phyloP scores from a whole-genome alignment of 2,113 vertebrate genomes.

The Noctilio leporinus region DNA sequence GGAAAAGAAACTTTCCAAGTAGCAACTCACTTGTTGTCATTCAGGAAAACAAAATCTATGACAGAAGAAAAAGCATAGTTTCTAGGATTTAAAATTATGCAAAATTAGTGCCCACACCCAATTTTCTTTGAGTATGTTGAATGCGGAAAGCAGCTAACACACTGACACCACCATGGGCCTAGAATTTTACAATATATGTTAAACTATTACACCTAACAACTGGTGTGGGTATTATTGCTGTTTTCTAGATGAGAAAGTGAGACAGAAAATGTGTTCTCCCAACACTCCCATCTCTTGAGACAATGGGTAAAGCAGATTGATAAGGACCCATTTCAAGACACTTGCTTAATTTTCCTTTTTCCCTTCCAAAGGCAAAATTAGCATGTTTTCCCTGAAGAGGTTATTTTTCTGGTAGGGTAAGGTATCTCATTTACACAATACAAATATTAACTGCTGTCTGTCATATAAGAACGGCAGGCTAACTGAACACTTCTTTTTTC shows the following conservation, averaged over 20 bases:
- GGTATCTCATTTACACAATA: neutral
- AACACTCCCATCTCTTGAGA: neutral
- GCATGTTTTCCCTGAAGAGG: neutral
- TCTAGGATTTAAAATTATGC: neutral
- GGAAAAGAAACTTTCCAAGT: neutral
- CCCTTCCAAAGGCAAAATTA: neutral
- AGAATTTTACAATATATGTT: accelerated
- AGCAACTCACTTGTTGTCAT: neutral
- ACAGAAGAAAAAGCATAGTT: neutral
- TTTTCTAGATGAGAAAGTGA: neutral
- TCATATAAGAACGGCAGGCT: slow-evolving; percentile 67
- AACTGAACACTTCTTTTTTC: slow-evolving; percentile 58
- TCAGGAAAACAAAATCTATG: neutral
- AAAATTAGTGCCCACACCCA: neutral
- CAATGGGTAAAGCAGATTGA: neutral
- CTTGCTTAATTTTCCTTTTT: slow-evolving; percentile 9
- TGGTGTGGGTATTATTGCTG: neutral
- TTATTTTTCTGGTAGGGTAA: neutral
- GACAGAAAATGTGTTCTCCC: neutral
- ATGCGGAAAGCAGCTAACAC: neutral
- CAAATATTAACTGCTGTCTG: neutral
- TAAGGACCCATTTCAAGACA: neutral
- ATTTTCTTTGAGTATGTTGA: neutral
- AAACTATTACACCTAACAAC: neutral
- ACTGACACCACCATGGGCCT: accelerated